Evolutionary conservation across 2,888 invertebrate genomes (phyloP), one percentile per base, ranked within the genome.

Genomic region (Elgonia sp.): DNA sequence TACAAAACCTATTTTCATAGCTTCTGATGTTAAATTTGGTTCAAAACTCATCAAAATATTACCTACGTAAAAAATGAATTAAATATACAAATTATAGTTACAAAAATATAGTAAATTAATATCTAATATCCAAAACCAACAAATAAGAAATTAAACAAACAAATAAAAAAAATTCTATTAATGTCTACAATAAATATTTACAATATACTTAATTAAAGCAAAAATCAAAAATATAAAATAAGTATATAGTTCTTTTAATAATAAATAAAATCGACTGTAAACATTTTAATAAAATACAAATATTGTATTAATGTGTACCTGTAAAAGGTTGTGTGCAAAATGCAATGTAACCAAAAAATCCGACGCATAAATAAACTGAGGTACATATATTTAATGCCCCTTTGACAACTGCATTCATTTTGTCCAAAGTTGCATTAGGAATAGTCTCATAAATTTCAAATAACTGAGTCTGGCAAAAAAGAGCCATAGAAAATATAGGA

Each of bases 391-490:
- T 97, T 46, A 99, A 97, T 7, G 99, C 99, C 79, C 97, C 96
- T 92, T 97, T 97, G 0, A 99, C 97, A 53, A 99, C 97, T 81
- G 96, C 95, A 93, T 98, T 98, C 96, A 99, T 98, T 94, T 97
- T 97, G 90, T 98, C 98, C 63, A 99, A 94, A 0, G 98, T 97
- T 9, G 98, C 97, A 90, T 98, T 98, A 0, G 98, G 97, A 65
- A 99, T 95, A 0, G 97, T 97, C 92, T 98, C 98, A 93, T 98
- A 98, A 90, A 99, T 97, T 94, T 99, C 98, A 95, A 98, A 98
- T 46, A 98, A 95, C 95, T 98, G 98, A 97, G 99, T 98, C 95
- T 99, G 99, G 95, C 99, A 99, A 89, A 98, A 98, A 79, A 99
- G 95, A 0, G 99, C 99, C 97, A 99, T 98, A 14, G 98, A 97